Evolutionary conservation across 2,888 invertebrate species (phyloP).

Genomic region (Neuroscelio doddi): DNA sequence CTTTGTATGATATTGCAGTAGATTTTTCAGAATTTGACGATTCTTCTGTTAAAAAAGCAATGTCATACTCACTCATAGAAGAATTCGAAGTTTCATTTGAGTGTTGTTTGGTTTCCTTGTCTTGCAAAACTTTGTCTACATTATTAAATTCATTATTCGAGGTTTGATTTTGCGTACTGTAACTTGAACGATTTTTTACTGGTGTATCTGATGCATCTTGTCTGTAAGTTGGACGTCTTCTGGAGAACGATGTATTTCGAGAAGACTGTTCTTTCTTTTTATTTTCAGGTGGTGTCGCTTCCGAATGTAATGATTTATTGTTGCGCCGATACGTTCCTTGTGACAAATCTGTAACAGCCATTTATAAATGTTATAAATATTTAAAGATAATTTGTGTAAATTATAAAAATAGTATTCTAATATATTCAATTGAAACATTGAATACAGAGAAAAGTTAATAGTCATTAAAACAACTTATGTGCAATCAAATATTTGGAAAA

Average conservation of each 20-base stretch:
- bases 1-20: conserved; percentile 10
- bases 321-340: conserved; percentile 57
- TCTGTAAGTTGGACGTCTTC: conserved; percentile 76
- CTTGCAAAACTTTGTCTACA: conserved; percentile 55
- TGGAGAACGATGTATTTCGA: conserved; percentile 74
- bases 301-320: conserved; percentile 57
- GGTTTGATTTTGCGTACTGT: too few species aligned
- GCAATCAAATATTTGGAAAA: too few species aligned
- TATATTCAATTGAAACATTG: too few species aligned
- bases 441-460: too few species aligned
- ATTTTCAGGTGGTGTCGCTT: conserved; percentile 58
- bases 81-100: conserved; percentile 17
- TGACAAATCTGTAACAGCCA: conserved; percentile 53
- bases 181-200: conserved; percentile 34
- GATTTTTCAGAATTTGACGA: conserved; percentile 9
- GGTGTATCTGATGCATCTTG: conserved; percentile 69
- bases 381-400: too few species aligned
- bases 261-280: conserved; percentile 62
- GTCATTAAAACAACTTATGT: too few species aligned
- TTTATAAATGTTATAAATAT: neutral
- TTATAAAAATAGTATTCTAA: too few species aligned
- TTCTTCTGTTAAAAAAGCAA: conserved; percentile 1
- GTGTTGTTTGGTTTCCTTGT: conserved; percentile 57
- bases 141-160: conserved; percentile 34
- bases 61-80: conserved; percentile 19